Conservation (phyloP, 2,113 vertebrate genomes). For the Verasper variegatus region DNA sequence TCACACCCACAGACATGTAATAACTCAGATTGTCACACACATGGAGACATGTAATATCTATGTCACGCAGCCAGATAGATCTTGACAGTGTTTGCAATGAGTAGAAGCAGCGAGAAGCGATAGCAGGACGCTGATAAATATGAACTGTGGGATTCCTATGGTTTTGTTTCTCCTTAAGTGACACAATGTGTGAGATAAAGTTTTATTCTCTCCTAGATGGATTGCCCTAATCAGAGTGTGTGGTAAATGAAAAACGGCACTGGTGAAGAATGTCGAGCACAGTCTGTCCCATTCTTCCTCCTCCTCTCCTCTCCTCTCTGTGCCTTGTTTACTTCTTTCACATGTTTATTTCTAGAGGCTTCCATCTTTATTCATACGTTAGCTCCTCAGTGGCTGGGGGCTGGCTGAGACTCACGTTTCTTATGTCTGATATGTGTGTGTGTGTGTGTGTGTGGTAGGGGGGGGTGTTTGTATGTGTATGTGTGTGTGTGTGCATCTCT, state of each 20-base stretch:
- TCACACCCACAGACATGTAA: conserved; percentile 72
- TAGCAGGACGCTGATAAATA: conserved; percentile 24
- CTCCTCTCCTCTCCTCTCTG: conserved; percentile 23
- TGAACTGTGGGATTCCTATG: conserved; percentile 5
- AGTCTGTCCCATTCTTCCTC: conserved; percentile 44
- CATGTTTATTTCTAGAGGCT: conserved; percentile 75
- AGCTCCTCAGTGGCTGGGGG: conserved; percentile 75
- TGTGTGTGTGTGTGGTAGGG: conserved; percentile 23
- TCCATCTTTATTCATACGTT: conserved; percentile 79
- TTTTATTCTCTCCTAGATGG: conserved; percentile 1
- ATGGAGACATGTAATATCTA: conserved; percentile 68
- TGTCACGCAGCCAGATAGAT: conserved; percentile 55
- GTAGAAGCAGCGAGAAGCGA: conserved; percentile 46
- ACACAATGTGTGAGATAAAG: conserved; percentile 11
- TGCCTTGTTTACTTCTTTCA: conserved; percentile 65
- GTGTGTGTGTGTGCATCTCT: conserved; percentile 11
- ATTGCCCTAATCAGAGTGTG: conserved; percentile 30
- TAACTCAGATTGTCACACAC: conserved; percentile 76
- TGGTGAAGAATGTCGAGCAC: conserved; percentile 40
- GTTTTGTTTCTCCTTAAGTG: conserved; percentile 14
- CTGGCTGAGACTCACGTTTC: conserved; percentile 61
- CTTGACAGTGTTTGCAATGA: conserved; percentile 51
- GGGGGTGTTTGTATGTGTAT: conserved; percentile 23
- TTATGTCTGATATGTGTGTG: conserved; percentile 36
- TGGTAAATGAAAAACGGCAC: conserved; percentile 34